Percentiles rank a stretch among this genome's conserved stretches.
phyloP scores from a whole-genome alignment of 2,888 invertebrate genomes.

The Tupiocoris notatus region DNA sequence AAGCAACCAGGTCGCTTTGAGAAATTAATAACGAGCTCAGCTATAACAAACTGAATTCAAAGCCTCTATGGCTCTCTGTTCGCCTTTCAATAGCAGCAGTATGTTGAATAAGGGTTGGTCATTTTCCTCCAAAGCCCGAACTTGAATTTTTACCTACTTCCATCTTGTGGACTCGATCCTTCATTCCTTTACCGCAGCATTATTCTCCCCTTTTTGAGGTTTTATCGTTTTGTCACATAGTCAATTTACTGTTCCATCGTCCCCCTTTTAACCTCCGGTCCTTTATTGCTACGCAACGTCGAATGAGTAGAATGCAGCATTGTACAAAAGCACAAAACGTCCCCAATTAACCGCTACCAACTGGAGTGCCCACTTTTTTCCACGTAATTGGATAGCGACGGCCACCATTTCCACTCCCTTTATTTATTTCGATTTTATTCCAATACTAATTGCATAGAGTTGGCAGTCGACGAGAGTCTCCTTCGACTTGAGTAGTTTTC shows the following conservation, averaged over 20 bases:
- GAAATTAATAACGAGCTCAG: too few species aligned
- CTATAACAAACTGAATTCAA: not conserved
- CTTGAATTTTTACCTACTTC: not conserved
- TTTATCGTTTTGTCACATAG: conserved; percentile 31
- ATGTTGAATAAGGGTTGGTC: not conserved
- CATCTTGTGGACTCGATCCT: not conserved
- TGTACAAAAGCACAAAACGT: not conserved
- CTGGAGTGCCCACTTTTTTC: conserved; percentile 24
- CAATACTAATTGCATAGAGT: not conserved
- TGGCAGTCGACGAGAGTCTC: not conserved
- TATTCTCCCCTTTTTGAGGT: not conserved
- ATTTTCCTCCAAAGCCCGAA: not conserved
- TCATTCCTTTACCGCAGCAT: not conserved
- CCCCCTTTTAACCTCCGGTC: not conserved
- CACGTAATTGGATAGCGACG: conserved; percentile 16
- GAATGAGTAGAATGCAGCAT: not conserved
- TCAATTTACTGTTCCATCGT: conserved; percentile 11
- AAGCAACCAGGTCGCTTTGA: not conserved
- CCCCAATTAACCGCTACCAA: conserved; percentile 10
- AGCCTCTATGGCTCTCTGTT: not conserved
- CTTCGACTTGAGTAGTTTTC: not conserved
- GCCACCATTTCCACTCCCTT: not conserved
- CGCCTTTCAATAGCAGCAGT: not conserved
- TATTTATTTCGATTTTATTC: not conserved
- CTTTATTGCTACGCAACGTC: not conserved